Percentiles rank a stretch among this genome's conserved stretches.
Evolutionary conservation across 2,888 invertebrate genomes (phyloP).

Genomic region (Sclerodermus sp.): DNA sequence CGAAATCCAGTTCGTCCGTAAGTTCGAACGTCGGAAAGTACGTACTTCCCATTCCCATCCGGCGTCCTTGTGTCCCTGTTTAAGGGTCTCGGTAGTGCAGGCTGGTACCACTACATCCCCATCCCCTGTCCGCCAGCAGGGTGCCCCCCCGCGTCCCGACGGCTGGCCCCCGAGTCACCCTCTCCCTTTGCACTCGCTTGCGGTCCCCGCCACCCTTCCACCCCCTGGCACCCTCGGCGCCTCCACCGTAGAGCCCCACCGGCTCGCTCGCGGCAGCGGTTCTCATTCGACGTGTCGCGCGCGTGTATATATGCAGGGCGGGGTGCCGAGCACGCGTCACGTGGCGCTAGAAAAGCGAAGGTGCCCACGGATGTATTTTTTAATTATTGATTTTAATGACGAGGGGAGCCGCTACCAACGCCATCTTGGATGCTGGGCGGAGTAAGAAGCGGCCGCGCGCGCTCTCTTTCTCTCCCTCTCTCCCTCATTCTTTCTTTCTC

Average conservation of each 20-base stretch:
- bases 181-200: too few species aligned
- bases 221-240: slow-evolving; percentile 16
- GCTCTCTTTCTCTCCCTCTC: slow-evolving; percentile 18
- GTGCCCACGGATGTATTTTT: slow-evolving; percentile 58
- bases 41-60: slow-evolving; percentile 28
- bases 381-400: slow-evolving; percentile 59
- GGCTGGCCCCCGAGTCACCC: too few species aligned
- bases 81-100: slow-evolving; percentile 30
- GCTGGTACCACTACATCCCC: slow-evolving; percentile 39
- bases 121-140: slow-evolving; percentile 3
- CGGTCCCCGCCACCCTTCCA: slow-evolving; percentile 20
- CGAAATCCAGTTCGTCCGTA: slow-evolving; percentile 19
- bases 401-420: slow-evolving; percentile 55
- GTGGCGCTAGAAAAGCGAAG: slow-evolving; percentile 55
- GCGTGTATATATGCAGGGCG: slow-evolving; percentile 22
- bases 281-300: slow-evolving; percentile 24
- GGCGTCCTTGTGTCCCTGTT: slow-evolving; percentile 32
- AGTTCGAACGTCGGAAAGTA: slow-evolving; percentile 23
- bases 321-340: slow-evolving; percentile 43
- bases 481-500: slow-evolving; percentile 19
- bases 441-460: slow-evolving; percentile 50
- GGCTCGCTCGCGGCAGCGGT: slow-evolving; percentile 14
- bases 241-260: slow-evolving; percentile 6
- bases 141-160: too few species aligned
- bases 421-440: slow-evolving; percentile 59